Evolutionary conservation across 2,888 invertebrate species (phyloP).

Genomic region (Temnothorax unifasciatus): DNA sequence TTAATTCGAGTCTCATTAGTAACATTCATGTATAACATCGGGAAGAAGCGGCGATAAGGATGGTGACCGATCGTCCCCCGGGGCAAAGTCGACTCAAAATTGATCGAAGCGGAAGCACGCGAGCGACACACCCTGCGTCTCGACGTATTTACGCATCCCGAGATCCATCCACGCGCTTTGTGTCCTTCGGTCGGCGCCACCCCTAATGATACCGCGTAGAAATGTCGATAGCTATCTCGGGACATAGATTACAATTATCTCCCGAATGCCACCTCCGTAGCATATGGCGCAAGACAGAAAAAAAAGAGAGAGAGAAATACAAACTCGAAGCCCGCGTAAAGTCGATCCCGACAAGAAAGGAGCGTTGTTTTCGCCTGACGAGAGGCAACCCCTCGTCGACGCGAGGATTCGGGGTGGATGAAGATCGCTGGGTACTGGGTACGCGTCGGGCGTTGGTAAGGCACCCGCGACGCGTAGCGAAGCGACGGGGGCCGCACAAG

Average conservation of each 20-base stretch:
- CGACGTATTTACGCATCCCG: not conserved
- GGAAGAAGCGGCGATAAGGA: no score
- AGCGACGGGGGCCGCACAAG: conserved; percentile 65
- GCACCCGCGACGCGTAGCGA: conserved; percentile 60
- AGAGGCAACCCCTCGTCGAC: conserved; percentile 72
- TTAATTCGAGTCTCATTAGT: not conserved
- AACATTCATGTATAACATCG: no score
- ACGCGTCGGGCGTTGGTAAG: conserved; percentile 66
- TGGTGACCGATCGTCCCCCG: not conserved
- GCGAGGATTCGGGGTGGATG: conserved; percentile 75
- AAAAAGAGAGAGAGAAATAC: not conserved
- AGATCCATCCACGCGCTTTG: not conserved
- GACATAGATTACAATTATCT: conserved; percentile 15
- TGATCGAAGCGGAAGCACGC: not conserved
- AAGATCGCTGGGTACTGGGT: conserved; percentile 73
- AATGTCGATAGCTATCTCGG: conserved; percentile 13
- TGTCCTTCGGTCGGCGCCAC: not conserved
- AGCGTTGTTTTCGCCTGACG: conserved; percentile 65
- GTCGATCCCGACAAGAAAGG: conserved; percentile 35
- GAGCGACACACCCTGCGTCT: conserved; percentile 4
- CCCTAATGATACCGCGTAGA: not conserved
- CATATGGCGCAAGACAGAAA: not conserved
- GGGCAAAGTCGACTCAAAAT: not conserved
- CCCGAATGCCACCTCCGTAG: not conserved
- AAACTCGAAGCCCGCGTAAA: not conserved